These are phyloP conservation scores for Eupithecia tripunctaria DNA, from an alignment of 2,888 invertebrate species.

Conservation along the genomic window DNA sequence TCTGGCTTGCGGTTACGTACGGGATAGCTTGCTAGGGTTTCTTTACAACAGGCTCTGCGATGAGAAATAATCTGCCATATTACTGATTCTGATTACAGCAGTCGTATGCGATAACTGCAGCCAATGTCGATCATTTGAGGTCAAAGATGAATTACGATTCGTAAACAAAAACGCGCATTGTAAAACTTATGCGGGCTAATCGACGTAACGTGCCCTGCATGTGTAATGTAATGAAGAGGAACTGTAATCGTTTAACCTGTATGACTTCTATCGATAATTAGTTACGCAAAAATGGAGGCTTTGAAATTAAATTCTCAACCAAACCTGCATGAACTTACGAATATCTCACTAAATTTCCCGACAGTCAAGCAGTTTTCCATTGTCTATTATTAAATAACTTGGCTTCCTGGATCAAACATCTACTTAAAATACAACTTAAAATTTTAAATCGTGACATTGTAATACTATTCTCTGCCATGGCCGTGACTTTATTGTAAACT, in stretches of 20 bases:
- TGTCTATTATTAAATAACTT: background rate
- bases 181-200: conserved; percentile 69
- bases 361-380: background rate
- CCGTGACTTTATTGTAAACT: conserved; percentile 44
- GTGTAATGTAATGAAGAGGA: conserved; percentile 53
- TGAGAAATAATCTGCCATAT: conserved; percentile 6
- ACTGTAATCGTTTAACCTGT: conserved; percentile 50
- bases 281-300: background rate
- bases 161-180: conserved; percentile 63
- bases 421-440: conserved; percentile 14
- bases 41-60: conserved; percentile 6
- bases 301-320: background rate
- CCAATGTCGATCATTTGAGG: conserved; percentile 49
- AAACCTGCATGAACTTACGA: background rate
- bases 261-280: background rate
- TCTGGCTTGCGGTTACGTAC: conserved; percentile 56
- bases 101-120: conserved; percentile 33
- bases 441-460: conserved; percentile 28
- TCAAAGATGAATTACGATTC: conserved; percentile 55
- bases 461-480: conserved; percentile 1
- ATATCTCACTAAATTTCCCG: background rate
- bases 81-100: conserved; percentile 21
- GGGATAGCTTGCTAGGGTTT: conserved; percentile 49
- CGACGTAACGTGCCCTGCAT: conserved; percentile 62
- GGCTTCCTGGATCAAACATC: conserved; percentile 5